Evolutionary conservation across 1,140 invertebrate species (phyloP).

Genomic region (Drosophila santomea): DNA sequence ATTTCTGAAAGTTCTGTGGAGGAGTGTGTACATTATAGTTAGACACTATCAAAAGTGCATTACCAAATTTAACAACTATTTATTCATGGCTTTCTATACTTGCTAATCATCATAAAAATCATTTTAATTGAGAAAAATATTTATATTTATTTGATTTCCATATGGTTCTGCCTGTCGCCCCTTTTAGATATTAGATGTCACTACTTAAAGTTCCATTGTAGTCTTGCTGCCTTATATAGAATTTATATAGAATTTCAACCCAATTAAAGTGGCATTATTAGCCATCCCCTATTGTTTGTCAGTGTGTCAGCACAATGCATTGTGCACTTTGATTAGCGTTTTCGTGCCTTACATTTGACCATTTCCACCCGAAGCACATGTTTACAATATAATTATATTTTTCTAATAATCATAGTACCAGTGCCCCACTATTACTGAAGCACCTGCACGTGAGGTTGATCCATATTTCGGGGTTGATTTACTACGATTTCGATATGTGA

Average conservation of each 20-base stretch:
- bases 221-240: not conserved
- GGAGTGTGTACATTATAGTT: not conserved
- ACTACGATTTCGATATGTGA: slow-evolving; percentile 17
- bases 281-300: slow-evolving; percentile 30
- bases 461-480: slow-evolving; percentile 38
- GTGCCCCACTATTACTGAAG: slow-evolving; percentile 29
- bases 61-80: no score
- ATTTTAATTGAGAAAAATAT: no score
- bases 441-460: slow-evolving; percentile 42
- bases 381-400: slow-evolving; percentile 49
- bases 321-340: slow-evolving; percentile 47
- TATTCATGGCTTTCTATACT: no score
- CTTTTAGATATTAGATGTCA: not conserved
- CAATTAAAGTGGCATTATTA: slow-evolving; percentile 19
- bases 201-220: not conserved
- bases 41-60: no score
- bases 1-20: not conserved
- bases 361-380: slow-evolving; percentile 3
- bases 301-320: slow-evolving; percentile 42
- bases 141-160: no score
- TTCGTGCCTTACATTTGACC: not conserved
- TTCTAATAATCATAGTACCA: slow-evolving; percentile 33
- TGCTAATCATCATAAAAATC: no score
- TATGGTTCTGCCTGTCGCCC: no score
- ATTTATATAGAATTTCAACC: slow-evolving; percentile 13